A percentile compares a stretch with the other conserved stretches of the same genome.
These are phyloP conservation scores for Amblyopsis rosae DNA, from an alignment of 2,113 vertebrate species.

Conservation along the genomic window DNA sequence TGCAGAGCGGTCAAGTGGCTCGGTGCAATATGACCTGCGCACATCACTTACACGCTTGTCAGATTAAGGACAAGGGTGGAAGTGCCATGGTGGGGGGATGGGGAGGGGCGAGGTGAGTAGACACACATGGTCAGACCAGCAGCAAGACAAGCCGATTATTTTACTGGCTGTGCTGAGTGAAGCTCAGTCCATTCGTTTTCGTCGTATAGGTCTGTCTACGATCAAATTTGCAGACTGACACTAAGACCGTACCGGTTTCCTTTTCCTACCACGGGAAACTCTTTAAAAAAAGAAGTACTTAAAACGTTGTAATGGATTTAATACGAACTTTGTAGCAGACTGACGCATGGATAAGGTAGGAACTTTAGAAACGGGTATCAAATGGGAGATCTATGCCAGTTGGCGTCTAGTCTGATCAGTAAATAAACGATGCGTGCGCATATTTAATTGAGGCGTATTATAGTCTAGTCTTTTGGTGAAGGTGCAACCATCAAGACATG, in stretches of 20 bases:
- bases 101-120: conserved; percentile 40
- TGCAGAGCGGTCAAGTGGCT: too few relatives aligned
- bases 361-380: background rate
- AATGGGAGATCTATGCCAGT: conserved; percentile 7
- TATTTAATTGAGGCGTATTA: background rate
- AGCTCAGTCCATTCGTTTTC: conserved; percentile 41
- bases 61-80: conserved; percentile 31
- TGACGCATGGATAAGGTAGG: background rate
- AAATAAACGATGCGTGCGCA: conserved; percentile 22
- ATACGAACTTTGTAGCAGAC: too few relatives aligned
- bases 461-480: background rate
- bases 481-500: conserved; percentile 38
- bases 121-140: conserved; percentile 46
- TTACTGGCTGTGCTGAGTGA: conserved; percentile 32
- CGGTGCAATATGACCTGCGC: conserved; percentile 31
- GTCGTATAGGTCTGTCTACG: conserved; percentile 6
- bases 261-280: background rate
- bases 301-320: too few relatives aligned
- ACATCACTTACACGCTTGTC: conserved; percentile 23
- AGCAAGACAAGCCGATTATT: conserved; percentile 79
- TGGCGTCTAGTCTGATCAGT: background rate
- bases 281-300: background rate
- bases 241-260: too few relatives aligned
- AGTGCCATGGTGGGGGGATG: conserved; percentile 18
- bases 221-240: background rate